Evolutionary conservation across 2,888 invertebrate species (phyloP).

Genomic region (Plebejus argus): DNA sequence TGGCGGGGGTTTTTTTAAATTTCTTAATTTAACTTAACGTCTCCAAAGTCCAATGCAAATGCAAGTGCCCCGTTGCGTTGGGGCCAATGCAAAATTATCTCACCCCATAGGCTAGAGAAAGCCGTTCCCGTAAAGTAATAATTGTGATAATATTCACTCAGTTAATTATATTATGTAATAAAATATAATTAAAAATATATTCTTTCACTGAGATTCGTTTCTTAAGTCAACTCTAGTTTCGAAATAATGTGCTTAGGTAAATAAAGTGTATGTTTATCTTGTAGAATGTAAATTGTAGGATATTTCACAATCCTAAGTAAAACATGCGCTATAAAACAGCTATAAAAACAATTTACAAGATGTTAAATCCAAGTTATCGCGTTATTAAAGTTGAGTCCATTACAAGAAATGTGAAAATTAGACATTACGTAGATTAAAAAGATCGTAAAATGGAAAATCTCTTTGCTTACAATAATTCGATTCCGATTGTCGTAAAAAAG

Average conservation of each 20-base stretch:
- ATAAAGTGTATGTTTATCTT: background rate
- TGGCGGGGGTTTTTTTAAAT: no score
- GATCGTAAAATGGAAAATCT: background rate
- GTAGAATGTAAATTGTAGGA: background rate
- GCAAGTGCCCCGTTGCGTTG: background rate
- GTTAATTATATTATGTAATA: no score
- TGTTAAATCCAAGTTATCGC: background rate
- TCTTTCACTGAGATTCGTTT: background rate
- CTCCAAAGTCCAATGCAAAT: no score
- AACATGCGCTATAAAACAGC: constrained; percentile 16
- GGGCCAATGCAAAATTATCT: background rate
- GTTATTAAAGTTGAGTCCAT: background rate
- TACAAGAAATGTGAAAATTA: background rate
- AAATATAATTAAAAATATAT: background rate
- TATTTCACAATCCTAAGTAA: constrained; percentile 17
- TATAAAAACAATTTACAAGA: constrained; percentile 21
- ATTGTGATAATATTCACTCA: no score
- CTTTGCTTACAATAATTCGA: background rate
- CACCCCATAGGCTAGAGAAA: background rate
- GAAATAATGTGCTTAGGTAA: background rate
- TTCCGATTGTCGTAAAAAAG: constrained; percentile 22
- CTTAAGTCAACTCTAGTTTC: background rate
- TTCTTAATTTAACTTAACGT: no score
- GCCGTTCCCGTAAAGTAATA: no score
- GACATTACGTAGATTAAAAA: constrained; percentile 1